phyloP scores from a whole-genome alignment of 2,797 vertebrate species.

The Pipistrellus pygmaeus region DNA sequence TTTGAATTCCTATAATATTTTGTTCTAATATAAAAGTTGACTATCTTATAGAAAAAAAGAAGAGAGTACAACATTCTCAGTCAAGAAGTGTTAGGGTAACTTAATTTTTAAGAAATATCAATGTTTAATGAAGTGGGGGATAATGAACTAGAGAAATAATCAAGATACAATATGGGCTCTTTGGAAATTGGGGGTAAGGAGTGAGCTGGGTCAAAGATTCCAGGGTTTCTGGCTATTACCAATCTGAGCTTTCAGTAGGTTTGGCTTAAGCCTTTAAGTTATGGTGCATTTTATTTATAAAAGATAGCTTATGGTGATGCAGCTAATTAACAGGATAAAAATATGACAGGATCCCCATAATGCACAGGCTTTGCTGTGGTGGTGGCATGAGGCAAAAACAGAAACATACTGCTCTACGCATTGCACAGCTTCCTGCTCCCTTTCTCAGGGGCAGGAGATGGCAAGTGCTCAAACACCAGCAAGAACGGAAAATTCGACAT shows the following conservation, averaged over 20 bases:
- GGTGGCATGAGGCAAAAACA: neutral
- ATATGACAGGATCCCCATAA: neutral
- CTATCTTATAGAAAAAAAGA: conserved; percentile 12
- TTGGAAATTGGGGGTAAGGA: neutral
- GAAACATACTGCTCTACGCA: neutral
- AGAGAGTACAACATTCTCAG: neutral
- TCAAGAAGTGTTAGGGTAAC: conserved; percentile 8
- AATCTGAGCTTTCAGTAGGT: neutral
- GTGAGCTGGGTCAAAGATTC: neutral
- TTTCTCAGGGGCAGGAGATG: neutral
- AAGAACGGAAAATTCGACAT: neutral
- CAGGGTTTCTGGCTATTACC: neutral
- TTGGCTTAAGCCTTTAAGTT: neutral
- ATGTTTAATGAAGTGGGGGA: neutral
- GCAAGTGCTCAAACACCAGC: neutral
- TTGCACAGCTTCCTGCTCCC: neutral
- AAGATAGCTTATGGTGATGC: neutral
- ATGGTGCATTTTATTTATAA: conserved; percentile 1
- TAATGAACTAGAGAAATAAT: neutral
- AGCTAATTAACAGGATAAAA: conserved; percentile 2
- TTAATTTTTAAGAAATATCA: conserved; percentile 27
- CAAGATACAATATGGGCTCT: neutral
- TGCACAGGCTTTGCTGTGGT: neutral
- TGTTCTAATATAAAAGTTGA: conserved; percentile 22
- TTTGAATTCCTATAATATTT: conserved; percentile 22